Conservation (phyloP, 2,113 vertebrate genomes). For the Sula dactylatra region DNA sequence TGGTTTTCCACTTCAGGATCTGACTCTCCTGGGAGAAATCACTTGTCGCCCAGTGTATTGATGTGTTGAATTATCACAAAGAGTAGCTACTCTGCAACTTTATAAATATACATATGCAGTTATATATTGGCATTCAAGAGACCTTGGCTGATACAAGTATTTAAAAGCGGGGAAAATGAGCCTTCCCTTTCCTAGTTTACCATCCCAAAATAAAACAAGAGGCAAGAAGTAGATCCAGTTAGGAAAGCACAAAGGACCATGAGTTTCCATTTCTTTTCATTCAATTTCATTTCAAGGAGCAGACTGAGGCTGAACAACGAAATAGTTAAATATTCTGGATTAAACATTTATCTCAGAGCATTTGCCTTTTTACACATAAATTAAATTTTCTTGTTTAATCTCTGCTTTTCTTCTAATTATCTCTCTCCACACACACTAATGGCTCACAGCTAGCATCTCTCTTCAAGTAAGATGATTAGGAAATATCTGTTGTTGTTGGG, state of each 20-base stretch:
- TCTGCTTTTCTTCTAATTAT: conserved; percentile 62
- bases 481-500: background rate
- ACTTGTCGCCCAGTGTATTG: background rate
- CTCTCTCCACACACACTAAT: conserved; percentile 40
- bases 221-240: background rate
- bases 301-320: background rate
- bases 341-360: conserved; percentile 3
- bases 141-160: background rate
- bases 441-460: conserved; percentile 44
- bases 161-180: background rate
- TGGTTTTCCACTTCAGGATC: background rate
- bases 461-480: conserved; percentile 44
- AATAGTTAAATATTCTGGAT: conserved; percentile 45
- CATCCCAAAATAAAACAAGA: background rate
- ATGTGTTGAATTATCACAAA: background rate
- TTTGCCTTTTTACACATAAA: conserved; percentile 53
- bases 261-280: background rate
- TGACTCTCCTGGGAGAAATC: background rate
- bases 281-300: background rate
- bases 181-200: background rate
- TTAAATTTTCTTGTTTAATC: conserved; percentile 64
- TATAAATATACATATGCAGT: background rate
- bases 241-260: background rate
- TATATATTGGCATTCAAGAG: background rate
- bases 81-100: background rate